Evolutionary conservation across 1,140 invertebrate genomes (phyloP).

Genomic region (Galendromus occidentalis): DNA sequence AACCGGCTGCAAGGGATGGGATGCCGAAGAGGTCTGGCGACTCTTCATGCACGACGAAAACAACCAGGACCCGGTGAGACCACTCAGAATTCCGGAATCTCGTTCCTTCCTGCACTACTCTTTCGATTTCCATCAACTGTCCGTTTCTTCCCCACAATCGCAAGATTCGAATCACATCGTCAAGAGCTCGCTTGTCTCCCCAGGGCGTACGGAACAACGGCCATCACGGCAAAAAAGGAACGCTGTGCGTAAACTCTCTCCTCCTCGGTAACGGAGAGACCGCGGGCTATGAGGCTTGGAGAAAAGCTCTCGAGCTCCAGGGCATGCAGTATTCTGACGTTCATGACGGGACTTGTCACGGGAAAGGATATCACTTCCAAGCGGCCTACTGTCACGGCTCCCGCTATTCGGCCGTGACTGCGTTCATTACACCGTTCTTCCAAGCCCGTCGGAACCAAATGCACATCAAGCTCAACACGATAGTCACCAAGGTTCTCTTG

Average conservation of each 20-base stretch:
- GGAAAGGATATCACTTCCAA: constrained; percentile 3
- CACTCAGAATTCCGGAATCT: too few species aligned
- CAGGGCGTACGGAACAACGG: neutral
- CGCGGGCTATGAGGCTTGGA: neutral
- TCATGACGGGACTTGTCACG: neutral
- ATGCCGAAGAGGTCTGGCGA: neutral
- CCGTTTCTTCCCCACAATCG: neutral
- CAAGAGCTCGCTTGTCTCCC: neutral
- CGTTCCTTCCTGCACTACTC: neutral
- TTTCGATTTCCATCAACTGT: neutral
- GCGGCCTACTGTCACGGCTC: neutral
- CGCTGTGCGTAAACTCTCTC: neutral
- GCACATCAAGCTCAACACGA: constrained; percentile 4
- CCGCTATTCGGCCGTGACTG: neutral
- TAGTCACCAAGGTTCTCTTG: neutral
- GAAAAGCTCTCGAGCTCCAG: neutral
- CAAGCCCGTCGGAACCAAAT: constrained; percentile 3
- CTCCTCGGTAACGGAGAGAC: neutral
- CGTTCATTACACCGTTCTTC: constrained; percentile 3
- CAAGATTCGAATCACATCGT: neutral
- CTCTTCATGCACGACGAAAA: neutral
- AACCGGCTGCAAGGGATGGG: neutral
- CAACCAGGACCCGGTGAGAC: constrained; percentile 10
- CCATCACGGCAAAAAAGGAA: neutral
- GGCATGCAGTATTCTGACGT: neutral